Evolutionary conservation across 30 jellyfish, hydroid and myxozoan genomes (phyloP).

Genomic region (Aurelia aurita complex sp. Pacific): DNA sequence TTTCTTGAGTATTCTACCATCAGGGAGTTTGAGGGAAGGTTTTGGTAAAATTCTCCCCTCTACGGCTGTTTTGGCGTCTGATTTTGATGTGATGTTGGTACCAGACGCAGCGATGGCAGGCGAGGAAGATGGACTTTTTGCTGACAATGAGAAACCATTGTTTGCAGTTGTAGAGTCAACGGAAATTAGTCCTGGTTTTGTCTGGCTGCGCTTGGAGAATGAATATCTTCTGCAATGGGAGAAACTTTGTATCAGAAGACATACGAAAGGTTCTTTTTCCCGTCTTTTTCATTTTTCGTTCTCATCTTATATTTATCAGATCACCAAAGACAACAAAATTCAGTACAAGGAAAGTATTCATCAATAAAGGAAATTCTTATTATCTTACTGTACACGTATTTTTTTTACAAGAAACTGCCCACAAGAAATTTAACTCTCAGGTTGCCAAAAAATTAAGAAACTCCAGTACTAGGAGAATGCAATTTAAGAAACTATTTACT

Average conservation of each 20-base stretch:
- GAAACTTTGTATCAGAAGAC: conserved; percentile 35
- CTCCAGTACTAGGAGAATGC: no score
- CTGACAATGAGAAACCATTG: background rate
- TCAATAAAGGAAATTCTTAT: no score
- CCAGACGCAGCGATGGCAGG: conserved; percentile 46
- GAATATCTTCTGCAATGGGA: conserved; percentile 49
- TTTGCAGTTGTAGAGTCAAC: no score
- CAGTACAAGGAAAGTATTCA: no score
- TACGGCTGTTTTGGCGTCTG: conserved; percentile 55
- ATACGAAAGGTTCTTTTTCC: background rate
- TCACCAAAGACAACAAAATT: no score
- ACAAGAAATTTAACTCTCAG: no score
- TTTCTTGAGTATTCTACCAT: conserved; percentile 47
- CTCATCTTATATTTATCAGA: no score
- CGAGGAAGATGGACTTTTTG: background rate
- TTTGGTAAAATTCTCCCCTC: conserved; percentile 68
- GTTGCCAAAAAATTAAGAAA: no score
- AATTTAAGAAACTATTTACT: no score
- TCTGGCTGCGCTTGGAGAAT: conserved; percentile 62
- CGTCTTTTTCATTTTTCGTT: no score
- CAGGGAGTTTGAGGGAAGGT: conserved; percentile 68
- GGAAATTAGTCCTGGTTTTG: conserved; percentile 8
- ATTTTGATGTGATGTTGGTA: conserved; percentile 50
- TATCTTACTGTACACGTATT: no score
- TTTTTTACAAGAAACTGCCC: no score